Evolutionary conservation across 1,140 invertebrate species (phyloP).

Genomic region (Diorhabda elongata): DNA sequence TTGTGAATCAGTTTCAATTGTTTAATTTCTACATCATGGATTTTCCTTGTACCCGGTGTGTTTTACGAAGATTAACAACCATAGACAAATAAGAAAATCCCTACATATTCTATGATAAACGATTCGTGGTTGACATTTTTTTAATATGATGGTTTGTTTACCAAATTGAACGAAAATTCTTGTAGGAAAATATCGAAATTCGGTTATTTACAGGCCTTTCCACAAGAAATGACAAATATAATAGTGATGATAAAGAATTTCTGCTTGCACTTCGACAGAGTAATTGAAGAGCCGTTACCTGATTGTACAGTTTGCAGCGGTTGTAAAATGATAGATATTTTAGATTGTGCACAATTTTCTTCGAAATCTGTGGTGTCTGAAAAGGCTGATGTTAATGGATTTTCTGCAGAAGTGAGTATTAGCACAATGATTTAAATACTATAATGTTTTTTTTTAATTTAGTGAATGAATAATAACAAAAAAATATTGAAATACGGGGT

Average conservation of each 20-base stretch:
- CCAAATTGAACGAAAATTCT: not conserved
- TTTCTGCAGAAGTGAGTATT: conserved; percentile 12
- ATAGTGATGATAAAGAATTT: conserved; percentile 36
- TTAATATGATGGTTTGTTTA: no score
- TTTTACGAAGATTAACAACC: no score
- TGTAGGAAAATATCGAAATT: conserved; percentile 9
- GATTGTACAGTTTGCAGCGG: conserved; percentile 27
- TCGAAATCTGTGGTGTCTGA: conserved; percentile 23
- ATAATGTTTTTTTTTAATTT: no score
- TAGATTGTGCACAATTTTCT: conserved; percentile 33
- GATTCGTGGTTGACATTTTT: no score
- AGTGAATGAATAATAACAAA: no score
- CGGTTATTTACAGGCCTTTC: conserved; percentile 21
- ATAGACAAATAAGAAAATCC: no score
- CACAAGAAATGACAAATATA: conserved; percentile 34
- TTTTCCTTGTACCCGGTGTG: no score
- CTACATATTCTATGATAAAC: no score
- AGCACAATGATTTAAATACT: no score
- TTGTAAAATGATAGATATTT: conserved; percentile 38
- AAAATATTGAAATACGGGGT: no score
- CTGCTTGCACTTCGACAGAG: conserved; percentile 38
- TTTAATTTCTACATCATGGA: no score
- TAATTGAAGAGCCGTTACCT: conserved; percentile 31
- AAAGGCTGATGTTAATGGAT: conserved; percentile 17
- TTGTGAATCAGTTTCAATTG: no score